A percentile compares a stretch with the other conserved stretches of the same genome.
phyloP scores from a whole-genome alignment of 2,113 vertebrate species.

The Xiphorhynchus elegans region DNA sequence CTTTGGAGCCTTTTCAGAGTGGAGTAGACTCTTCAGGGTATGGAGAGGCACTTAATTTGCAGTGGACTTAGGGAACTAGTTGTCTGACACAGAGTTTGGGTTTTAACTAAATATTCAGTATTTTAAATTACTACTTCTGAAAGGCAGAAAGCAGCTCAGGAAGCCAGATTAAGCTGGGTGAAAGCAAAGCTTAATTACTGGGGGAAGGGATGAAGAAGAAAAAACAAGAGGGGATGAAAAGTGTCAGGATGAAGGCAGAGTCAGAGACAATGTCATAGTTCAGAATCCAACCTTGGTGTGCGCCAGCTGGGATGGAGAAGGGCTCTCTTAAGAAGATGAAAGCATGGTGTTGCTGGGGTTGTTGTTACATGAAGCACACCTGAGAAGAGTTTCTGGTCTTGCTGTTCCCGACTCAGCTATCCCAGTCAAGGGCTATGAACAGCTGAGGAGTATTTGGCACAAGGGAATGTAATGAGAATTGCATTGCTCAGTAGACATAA shows the following conservation, averaged over 20 bases:
- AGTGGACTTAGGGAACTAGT: not conserved
- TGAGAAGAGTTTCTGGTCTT: not conserved
- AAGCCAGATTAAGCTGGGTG: not conserved
- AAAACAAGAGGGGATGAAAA: not conserved
- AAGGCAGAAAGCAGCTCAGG: not conserved
- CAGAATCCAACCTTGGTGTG: not conserved
- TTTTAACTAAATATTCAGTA: not conserved
- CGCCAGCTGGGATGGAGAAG: not conserved
- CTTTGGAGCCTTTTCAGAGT: not conserved
- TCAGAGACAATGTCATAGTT: not conserved
- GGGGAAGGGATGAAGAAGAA: not conserved
- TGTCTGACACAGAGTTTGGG: not conserved
- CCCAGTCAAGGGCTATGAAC: not conserved
- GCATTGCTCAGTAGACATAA: not conserved
- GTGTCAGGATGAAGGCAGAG: not conserved
- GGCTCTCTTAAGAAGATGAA: not conserved
- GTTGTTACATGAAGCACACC: not conserved
- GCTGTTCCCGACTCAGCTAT: not conserved
- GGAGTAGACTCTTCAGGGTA: not conserved
- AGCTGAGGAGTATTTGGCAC: not conserved
- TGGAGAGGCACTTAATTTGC: not conserved
- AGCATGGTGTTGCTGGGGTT: fast-evolving
- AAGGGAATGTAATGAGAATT: not conserved
- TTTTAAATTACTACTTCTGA: not conserved
- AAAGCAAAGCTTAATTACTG: not conserved